These are phyloP conservation scores for Diabrotica virgifera DNA, from an alignment of 1,140 invertebrate genomes.

Conservation along the genomic window DNA sequence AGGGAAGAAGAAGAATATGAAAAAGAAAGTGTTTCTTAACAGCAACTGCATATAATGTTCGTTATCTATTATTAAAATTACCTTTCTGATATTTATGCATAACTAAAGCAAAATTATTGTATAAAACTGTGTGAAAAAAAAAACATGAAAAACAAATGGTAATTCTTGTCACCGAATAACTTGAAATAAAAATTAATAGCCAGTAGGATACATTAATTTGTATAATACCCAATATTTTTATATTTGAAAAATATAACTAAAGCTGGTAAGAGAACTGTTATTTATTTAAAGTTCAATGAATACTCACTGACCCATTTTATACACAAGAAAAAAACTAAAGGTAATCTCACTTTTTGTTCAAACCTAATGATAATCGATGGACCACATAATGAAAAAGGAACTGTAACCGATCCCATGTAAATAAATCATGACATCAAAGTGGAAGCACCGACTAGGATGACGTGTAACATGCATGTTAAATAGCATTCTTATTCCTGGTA, in stretches of 20 bases:
- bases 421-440: conserved; percentile 11
- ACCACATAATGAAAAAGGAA: conserved; percentile 4
- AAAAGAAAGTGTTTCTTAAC: too few species aligned
- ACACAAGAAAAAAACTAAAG: background rate
- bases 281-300: background rate
- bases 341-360: background rate
- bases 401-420: background rate
- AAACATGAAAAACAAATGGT: too few species aligned
- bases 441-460: conserved; percentile 8
- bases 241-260: background rate
- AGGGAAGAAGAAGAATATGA: too few species aligned
- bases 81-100: too few species aligned
- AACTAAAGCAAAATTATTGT: too few species aligned
- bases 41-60: too few species aligned
- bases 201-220: too few species aligned
- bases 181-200: too few species aligned
- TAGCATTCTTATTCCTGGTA: conserved; percentile 10
- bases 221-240: too few species aligned
- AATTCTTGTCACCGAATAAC: too few species aligned
- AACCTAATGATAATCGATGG: background rate
- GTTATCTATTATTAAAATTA: too few species aligned
- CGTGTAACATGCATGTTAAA: conserved; percentile 12
- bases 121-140: too few species aligned
- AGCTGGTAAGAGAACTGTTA: background rate
- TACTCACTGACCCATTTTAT: background rate